These are phyloP conservation scores for Aurelia aurita complex sp. Pacific DNA, from an alignment of 30 jellyfish, hydroid and myxozoan species.

Conservation along the genomic window DNA sequence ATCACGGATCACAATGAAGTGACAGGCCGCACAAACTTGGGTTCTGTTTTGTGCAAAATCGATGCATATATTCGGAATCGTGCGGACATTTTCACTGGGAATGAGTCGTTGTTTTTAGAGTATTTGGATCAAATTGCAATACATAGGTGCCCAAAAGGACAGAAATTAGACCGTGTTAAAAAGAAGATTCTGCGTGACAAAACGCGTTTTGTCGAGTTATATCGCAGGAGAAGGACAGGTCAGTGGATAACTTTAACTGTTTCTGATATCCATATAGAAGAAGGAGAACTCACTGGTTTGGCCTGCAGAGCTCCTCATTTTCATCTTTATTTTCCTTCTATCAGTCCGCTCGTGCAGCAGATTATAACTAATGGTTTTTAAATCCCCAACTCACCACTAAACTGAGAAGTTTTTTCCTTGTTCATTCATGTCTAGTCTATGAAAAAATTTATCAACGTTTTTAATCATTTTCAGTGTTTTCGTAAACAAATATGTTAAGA, in stretches of 20 bases:
- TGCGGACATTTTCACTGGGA: slow-evolving; percentile 54
- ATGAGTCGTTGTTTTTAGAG: slow-evolving; percentile 38
- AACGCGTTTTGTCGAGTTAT: slow-evolving; percentile 66
- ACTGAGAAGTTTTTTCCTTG: too few relatives aligned
- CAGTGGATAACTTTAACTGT: background rate
- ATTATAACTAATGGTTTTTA: too few relatives aligned
- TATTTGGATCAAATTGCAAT: slow-evolving; percentile 23
- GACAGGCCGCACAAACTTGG: slow-evolving; percentile 8
- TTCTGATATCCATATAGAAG: background rate
- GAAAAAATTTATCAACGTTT: too few relatives aligned
- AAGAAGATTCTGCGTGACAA: slow-evolving; percentile 58
- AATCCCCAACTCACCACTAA: too few relatives aligned
- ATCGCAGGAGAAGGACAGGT: slow-evolving; percentile 60
- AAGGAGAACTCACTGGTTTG: too few relatives aligned
- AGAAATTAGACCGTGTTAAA: slow-evolving; percentile 2
- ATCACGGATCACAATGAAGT: slow-evolving; percentile 46
- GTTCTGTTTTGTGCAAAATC: slow-evolving; percentile 24
- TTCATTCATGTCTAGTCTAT: too few relatives aligned
- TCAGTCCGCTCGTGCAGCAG: too few relatives aligned
- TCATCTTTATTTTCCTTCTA: too few relatives aligned
- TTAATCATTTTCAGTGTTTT: too few relatives aligned
- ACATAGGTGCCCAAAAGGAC: slow-evolving; percentile 32
- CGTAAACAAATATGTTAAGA: too few relatives aligned
- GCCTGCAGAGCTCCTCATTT: too few relatives aligned
- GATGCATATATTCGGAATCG: slow-evolving; percentile 40